Evolutionary conservation across 2,797 vertebrate species (phyloP), one percentile per base, ranked within the genome.

Genomic region (Anisognathus igniventris): DNA sequence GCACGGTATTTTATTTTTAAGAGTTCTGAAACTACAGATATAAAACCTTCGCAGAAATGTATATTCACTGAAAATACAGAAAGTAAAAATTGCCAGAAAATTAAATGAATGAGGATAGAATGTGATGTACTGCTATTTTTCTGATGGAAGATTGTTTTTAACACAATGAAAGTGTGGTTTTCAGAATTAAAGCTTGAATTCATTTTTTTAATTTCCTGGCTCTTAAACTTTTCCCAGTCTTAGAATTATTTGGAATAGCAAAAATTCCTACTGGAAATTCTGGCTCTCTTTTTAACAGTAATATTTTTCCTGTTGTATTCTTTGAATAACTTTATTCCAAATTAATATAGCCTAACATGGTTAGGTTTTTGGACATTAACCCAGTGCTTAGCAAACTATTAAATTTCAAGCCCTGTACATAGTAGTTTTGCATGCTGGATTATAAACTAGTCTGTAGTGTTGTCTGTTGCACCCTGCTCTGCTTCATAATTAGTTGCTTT

Each of bases 401-500:
- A 97, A 98, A 99, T 99, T 99, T 99, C 98, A 99, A 99, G 99
- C 98, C 98, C 99, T 99, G 98, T 98, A 98, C 98, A 77, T 93
- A 96, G 92, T 98, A 98, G 98, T 98, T 96, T 97, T 99, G 99
- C 99, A 99, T 99, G 99, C 98, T 84, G 98, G 98, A 97, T 98
- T 98, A 97, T 97, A 98, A 98, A 97, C 91, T 98, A 98, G 97
- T 98, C 97, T 98, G 97, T 98, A 98, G 98, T 98, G 97, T 96
- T 98, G 98, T 98, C 97, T 98, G 98, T 98, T 98, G 98, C 98
- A 97, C 97, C 97, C 93, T 98, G 98, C 97, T 98, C 97, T 98
- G 98, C 97, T 98, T 98, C 96, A 95, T 97, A 98, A 97, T 94
- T 96, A 97, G 93, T 96, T 96, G 96, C 96, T 94, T 97, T 97